These are phyloP conservation scores for Elysia crispata DNA, from an alignment of 2,888 invertebrate genomes.

Conservation along the genomic window DNA sequence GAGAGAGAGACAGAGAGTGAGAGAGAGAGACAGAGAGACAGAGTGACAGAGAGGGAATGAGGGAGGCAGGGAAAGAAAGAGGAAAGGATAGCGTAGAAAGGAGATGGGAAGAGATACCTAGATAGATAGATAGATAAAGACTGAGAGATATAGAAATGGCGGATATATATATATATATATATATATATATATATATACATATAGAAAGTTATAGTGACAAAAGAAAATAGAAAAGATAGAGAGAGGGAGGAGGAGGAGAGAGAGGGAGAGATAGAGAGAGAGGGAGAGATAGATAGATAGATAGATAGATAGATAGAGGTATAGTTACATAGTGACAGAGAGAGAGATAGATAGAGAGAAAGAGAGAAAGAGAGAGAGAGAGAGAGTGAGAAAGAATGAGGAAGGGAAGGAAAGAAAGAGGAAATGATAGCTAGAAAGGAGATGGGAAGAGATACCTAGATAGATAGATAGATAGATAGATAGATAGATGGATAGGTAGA, in stretches of 20 bases:
- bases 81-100: too few species aligned
- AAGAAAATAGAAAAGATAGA: too few species aligned
- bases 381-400: background rate
- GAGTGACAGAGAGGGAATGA: background rate
- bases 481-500: background rate
- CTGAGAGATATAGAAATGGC: too few species aligned
- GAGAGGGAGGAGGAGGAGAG: background rate
- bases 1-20: background rate
- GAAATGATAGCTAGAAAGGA: background rate
- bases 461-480: conserved; percentile 6
- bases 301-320: too few species aligned
- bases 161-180: too few species aligned
- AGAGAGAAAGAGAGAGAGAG: background rate
- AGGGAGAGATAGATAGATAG: background rate
- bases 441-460: background rate
- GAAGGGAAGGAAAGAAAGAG: background rate
- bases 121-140: too few species aligned
- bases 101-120: too few species aligned
- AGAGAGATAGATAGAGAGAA: conserved; percentile 3
- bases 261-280: background rate
- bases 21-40: background rate
- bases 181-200: too few species aligned
- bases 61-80: too few species aligned
- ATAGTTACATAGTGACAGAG: background rate
- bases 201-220: too few species aligned